Evolutionary conservation across 2,888 invertebrate species (phyloP).

Genomic region (Oscheius sp.): DNA sequence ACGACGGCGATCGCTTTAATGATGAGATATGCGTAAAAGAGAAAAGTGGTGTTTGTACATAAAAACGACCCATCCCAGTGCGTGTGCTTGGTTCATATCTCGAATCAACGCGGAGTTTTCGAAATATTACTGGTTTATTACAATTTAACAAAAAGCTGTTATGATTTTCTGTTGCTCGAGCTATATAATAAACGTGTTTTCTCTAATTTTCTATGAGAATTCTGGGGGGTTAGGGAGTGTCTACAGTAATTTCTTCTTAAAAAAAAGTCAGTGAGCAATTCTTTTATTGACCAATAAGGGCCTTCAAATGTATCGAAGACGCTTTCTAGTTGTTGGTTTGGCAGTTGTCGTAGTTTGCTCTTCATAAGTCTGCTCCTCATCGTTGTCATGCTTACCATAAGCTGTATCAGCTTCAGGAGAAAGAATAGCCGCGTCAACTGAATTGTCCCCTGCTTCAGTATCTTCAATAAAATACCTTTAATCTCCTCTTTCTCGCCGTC

Average conservation of each 20-base stretch:
- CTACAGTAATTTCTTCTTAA: no score
- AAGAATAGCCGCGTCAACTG: constrained; percentile 10
- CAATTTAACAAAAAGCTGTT: no score
- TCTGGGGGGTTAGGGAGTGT: no score
- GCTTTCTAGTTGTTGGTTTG: constrained; percentile 14
- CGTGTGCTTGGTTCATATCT: no score
- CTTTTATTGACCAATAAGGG: background rate
- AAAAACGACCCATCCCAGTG: background rate
- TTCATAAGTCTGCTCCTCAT: constrained; percentile 27
- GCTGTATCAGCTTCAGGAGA: constrained; percentile 4
- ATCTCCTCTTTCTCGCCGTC: constrained; percentile 2
- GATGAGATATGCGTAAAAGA: no score
- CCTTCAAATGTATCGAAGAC: constrained; percentile 29
- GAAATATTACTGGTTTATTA: background rate
- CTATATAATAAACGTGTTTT: no score
- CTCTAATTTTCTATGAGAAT: no score
- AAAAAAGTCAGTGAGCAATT: no score
- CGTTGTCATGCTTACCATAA: background rate
- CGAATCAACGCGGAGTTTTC: no score
- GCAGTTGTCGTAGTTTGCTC: constrained; percentile 2
- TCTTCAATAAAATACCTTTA: background rate
- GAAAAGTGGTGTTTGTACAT: background rate
- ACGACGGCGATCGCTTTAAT: background rate
- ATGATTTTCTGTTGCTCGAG: no score
- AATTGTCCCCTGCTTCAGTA: background rate